Percentiles rank a stretch among this genome's conserved stretches.
These are phyloP conservation scores for Diabrotica balteata DNA, from an alignment of 2,888 invertebrate species.

Conservation along the genomic window DNA sequence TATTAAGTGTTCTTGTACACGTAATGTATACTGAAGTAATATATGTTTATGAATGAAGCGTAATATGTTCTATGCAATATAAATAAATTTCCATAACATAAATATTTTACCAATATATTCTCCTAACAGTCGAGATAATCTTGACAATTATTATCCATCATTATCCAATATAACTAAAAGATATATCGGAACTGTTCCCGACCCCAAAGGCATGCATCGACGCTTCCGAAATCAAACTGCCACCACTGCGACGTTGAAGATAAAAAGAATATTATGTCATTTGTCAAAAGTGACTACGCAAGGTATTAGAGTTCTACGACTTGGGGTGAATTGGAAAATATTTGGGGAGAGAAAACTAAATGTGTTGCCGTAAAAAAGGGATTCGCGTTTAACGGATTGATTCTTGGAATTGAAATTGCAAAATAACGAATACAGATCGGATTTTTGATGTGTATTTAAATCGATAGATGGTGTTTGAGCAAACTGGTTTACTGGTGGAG, in stretches of 20 bases:
- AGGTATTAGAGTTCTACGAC: constrained; percentile 32
- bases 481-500: too few relatives aligned
- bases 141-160: too few relatives aligned
- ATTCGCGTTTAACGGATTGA: constrained; percentile 30
- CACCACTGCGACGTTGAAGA: constrained; percentile 23
- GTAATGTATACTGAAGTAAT: too few relatives aligned
- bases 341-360: constrained; percentile 33
- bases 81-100: neutral
- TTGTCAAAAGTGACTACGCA: constrained; percentile 31
- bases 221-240: constrained; percentile 9
- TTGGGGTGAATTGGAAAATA: constrained; percentile 35
- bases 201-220: neutral
- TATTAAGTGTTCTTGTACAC: too few relatives aligned
- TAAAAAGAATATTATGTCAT: constrained; percentile 34
- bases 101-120: too few relatives aligned
- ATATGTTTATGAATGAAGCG: neutral
- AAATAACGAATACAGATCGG: constrained; percentile 24
- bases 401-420: constrained; percentile 27
- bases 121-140: too few relatives aligned
- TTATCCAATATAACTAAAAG: too few relatives aligned
- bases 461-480: neutral
- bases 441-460: constrained; percentile 21
- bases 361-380: constrained; percentile 36
- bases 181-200: too few relatives aligned
- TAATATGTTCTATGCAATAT: neutral